Percentiles rank a stretch among this genome's conserved stretches.
Evolutionary conservation across 2,113 vertebrate genomes (phyloP).

Genomic region (Axis porcinus): DNA sequence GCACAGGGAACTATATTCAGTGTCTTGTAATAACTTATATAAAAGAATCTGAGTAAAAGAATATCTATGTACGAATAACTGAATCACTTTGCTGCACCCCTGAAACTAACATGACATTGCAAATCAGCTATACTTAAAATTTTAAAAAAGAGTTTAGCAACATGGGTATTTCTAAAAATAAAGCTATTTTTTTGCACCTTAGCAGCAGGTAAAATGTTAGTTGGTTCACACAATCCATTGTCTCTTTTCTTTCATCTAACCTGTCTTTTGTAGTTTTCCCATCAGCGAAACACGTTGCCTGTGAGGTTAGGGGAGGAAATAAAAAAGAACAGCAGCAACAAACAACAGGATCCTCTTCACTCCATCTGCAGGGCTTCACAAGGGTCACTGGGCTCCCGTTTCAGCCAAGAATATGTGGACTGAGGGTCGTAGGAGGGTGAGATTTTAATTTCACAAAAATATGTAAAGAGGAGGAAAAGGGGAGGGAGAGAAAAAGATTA

Average conservation of each 20-base stretch:
- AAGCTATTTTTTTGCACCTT: background rate
- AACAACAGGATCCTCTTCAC: constrained; percentile 19
- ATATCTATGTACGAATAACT: background rate
- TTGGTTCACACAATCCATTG: background rate
- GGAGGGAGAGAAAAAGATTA: constrained; percentile 74
- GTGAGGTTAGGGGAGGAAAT: constrained; percentile 20
- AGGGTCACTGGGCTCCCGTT: background rate
- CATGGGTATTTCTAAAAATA: background rate
- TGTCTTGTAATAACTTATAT: background rate
- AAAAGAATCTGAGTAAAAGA: background rate
- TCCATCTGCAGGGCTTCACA: background rate
- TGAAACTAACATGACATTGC: background rate
- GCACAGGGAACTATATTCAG: background rate
- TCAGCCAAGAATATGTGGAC: background rate
- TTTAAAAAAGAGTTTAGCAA: background rate
- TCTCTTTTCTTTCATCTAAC: background rate
- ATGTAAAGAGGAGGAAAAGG: constrained; percentile 73
- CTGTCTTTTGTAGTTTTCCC: background rate
- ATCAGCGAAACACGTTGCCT: constrained; percentile 17
- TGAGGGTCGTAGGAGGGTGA: constrained; percentile 56
- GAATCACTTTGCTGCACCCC: background rate
- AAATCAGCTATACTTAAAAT: background rate
- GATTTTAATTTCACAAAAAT: constrained; percentile 83
- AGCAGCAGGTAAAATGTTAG: background rate
- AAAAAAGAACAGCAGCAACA: background rate